Evolutionary conservation across 2,797 vertebrate genomes (phyloP).

Genomic region (Anas bernieri): DNA sequence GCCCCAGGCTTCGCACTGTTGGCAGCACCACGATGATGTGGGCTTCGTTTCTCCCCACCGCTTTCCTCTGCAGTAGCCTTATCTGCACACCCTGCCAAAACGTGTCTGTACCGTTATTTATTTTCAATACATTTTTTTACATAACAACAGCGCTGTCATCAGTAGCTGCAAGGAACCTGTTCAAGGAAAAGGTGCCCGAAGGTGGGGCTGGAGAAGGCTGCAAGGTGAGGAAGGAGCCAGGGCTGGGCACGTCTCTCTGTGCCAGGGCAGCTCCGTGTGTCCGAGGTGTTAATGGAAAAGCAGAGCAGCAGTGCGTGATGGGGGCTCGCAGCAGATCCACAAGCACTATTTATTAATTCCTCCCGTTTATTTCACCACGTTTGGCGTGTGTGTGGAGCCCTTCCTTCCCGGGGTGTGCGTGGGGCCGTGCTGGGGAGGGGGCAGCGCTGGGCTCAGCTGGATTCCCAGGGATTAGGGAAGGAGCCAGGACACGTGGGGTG

Average conservation of each 20-base stretch:
- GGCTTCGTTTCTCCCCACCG: not conserved
- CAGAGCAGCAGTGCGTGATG: not conserved
- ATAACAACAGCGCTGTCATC: not conserved
- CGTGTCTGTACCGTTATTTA: not conserved
- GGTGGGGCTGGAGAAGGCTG: not conserved
- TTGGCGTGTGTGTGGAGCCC: not conserved
- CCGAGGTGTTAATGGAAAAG: slow-evolving; percentile 22
- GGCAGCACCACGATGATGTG: not conserved
- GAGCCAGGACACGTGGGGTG: not conserved
- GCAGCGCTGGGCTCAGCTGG: not conserved
- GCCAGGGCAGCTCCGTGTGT: not conserved
- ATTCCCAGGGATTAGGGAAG: not conserved
- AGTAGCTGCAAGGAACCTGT: not conserved
- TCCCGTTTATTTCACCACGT: not conserved
- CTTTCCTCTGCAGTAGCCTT: not conserved
- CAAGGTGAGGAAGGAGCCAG: not conserved
- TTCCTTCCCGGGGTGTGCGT: not conserved
- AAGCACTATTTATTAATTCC: not conserved
- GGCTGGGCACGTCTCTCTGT: not conserved
- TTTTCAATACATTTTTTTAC: not conserved
- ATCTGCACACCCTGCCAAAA: not conserved
- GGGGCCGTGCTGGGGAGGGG: not conserved
- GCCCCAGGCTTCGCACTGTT: not conserved
- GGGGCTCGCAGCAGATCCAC: not conserved
- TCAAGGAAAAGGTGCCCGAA: not conserved